These are phyloP conservation scores for Lasioglossum villosulum DNA, from an alignment of 2,888 invertebrate species.

Conservation along the genomic window DNA sequence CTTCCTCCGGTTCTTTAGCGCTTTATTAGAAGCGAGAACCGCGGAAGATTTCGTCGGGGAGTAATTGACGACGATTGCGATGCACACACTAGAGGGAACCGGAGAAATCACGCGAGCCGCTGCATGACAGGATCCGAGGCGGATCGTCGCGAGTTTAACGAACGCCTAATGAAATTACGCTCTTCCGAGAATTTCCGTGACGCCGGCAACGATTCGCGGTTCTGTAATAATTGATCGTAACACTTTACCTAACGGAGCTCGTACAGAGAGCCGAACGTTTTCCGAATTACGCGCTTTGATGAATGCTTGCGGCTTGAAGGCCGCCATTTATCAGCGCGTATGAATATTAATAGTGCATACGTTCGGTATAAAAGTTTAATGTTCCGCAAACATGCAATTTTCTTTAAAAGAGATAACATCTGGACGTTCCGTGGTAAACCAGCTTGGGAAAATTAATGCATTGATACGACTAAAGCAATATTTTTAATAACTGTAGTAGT, in stretches of 20 bases:
- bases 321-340: background rate
- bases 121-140: constrained; percentile 24
- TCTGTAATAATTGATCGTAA: background rate
- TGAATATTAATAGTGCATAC: background rate
- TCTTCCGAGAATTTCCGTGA: constrained; percentile 51
- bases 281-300: background rate
- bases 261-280: background rate
- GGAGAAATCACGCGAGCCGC: background rate
- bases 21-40: constrained; percentile 24
- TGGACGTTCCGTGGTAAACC: background rate
- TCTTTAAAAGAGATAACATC: background rate
- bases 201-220: constrained; percentile 10
- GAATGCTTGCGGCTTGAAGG: background rate
- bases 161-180: constrained; percentile 60
- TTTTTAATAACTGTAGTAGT: background rate
- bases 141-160: constrained; percentile 18
- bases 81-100: background rate
- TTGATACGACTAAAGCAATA: background rate
- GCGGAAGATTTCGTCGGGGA: constrained; percentile 23
- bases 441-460: background rate
- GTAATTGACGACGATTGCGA: constrained; percentile 34
- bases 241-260: background rate
- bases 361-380: background rate
- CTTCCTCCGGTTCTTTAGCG: constrained; percentile 5
- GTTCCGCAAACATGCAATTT: background rate